Percentiles rank a stretch among this genome's conserved stretches.
Conservation (phyloP, 2,797 vertebrate genomes). For the Danio aesculapii region DNA sequence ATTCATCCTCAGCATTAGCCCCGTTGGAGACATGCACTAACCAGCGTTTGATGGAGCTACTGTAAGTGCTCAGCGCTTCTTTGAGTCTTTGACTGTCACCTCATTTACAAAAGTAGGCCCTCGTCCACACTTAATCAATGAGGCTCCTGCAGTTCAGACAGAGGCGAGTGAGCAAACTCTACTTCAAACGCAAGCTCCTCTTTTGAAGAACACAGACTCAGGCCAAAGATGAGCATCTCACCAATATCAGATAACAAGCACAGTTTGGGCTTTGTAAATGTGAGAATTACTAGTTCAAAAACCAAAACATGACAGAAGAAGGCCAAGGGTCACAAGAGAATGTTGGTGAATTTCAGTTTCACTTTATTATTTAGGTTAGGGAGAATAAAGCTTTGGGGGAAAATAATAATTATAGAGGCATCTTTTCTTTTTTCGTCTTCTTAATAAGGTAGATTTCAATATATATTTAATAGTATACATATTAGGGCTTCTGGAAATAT, state of each 20-base stretch:
- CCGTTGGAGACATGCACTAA: conserved; percentile 49
- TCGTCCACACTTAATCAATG: conserved; percentile 82
- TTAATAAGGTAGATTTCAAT: too few relatives aligned
- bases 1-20: background rate
- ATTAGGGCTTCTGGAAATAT: too few relatives aligned
- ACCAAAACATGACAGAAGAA: conserved; percentile 45
- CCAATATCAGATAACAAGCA: conserved; percentile 72
- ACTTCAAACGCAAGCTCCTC: conserved; percentile 82
- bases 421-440: too few relatives aligned
- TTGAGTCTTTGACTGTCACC: conserved; percentile 76
- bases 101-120: conserved; percentile 79
- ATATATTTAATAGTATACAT: too few relatives aligned
- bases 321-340: conserved; percentile 22
- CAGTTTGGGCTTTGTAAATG: conserved; percentile 51
- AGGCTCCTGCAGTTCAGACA: conserved; percentile 65
- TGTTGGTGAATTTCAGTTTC: background rate
- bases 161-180: conserved; percentile 71
- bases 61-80: conserved; percentile 63
- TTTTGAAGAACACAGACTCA: conserved; percentile 81
- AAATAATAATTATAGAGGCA: too few relatives aligned
- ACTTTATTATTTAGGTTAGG: background rate
- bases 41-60: conserved; percentile 52
- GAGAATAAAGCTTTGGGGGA: background rate
- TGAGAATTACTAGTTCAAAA: conserved; percentile 53
- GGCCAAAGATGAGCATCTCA: conserved; percentile 74